phyloP scores from a whole-genome alignment of 2,797 vertebrate species.

The Thripadectes ignobilis region DNA sequence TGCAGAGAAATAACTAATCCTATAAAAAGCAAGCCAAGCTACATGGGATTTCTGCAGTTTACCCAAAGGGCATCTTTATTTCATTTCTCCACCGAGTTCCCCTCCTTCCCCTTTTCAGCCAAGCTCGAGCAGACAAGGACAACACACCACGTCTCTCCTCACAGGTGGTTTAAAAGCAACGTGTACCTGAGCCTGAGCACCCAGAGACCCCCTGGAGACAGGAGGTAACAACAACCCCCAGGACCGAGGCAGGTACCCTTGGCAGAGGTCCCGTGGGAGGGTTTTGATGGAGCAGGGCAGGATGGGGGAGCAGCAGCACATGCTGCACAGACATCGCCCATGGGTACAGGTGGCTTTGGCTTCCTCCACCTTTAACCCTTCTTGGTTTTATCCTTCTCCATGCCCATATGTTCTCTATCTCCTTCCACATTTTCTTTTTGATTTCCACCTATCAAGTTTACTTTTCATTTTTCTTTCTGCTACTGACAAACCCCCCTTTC shows the following conservation, averaged over 20 bases:
- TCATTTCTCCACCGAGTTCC: neutral
- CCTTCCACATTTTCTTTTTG: neutral
- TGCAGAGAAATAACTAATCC: conserved; percentile 20
- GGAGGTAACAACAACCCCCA: neutral
- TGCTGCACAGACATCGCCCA: neutral
- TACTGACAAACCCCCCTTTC: neutral
- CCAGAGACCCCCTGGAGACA: neutral
- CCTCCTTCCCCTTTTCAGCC: neutral
- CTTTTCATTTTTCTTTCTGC: neutral
- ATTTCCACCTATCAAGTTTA: neutral
- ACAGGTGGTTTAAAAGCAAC: neutral
- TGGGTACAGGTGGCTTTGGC: neutral
- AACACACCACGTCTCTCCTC: neutral
- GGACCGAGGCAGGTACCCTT: neutral
- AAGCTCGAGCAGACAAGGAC: accelerated
- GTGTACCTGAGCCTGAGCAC: neutral
- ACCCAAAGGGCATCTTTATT: neutral
- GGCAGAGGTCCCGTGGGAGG: neutral
- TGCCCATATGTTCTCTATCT: neutral
- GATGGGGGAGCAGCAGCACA: neutral
- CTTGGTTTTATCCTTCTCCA: neutral
- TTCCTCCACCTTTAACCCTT: neutral
- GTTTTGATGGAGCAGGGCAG: neutral
- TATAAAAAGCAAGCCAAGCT: conserved; percentile 4
- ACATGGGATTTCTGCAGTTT: neutral